Evolutionary conservation across 2,113 vertebrate species (phyloP).

Genomic region (Castor canadensis): DNA sequence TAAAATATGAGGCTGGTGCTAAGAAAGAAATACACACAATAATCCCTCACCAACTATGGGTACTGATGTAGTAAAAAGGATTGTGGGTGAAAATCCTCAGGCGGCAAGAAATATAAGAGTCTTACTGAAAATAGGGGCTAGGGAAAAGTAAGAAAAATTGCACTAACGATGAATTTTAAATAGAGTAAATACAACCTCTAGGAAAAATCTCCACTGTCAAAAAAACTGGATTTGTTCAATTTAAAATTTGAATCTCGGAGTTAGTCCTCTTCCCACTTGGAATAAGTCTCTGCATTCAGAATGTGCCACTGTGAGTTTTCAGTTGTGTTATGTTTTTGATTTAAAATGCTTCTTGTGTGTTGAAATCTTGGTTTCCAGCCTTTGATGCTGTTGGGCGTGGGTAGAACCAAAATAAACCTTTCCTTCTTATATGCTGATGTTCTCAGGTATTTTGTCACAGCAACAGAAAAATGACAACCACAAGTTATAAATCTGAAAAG

Average conservation of each 20-base stretch:
- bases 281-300: fast-evolving
- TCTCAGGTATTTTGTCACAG: not conserved
- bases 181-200: not conserved
- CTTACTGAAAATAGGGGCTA: slow-evolving; percentile 6
- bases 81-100: not conserved
- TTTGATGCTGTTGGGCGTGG: not conserved
- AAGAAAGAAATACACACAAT: not conserved
- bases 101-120: slow-evolving; percentile 37
- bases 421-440: not conserved
- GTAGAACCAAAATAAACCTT: not conserved
- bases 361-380: not conserved
- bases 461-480: not conserved
- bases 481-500: not conserved
- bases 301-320: not conserved
- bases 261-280: not conserved
- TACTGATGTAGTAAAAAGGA: not conserved
- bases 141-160: not conserved
- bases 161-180: not conserved
- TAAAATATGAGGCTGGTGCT: not conserved
- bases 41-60: not conserved
- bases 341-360: not conserved
- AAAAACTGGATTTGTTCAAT: not conserved
- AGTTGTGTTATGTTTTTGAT: not conserved
- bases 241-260: not conserved
- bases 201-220: not conserved